phyloP scores from a whole-genome alignment of 2,113 vertebrate species.

The Kobus ellipsiprymnus region DNA sequence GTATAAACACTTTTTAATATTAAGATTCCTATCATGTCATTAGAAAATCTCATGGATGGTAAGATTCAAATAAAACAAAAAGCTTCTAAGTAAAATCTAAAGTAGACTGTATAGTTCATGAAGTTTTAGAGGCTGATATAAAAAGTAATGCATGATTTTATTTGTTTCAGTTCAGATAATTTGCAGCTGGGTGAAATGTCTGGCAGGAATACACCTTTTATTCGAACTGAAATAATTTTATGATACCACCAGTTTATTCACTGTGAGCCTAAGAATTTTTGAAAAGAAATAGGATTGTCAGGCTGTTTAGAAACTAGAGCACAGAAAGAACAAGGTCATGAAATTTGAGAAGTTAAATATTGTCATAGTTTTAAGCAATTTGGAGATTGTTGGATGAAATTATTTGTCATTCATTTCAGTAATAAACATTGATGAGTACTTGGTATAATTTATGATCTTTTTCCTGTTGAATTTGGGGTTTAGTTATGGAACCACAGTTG shows the following conservation, averaged over 20 bases:
- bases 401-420: constrained; percentile 5
- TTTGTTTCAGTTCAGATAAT: constrained; percentile 22
- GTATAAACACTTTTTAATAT: neutral
- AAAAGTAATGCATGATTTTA: constrained; percentile 16
- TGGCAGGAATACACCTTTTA: neutral
- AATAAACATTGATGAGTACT: constrained; percentile 50
- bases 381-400: constrained; percentile 32
- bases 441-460: neutral
- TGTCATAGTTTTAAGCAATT: neutral
- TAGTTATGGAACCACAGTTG: neutral
- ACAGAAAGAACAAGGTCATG: neutral
- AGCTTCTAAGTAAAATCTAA: neutral
- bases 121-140: neutral
- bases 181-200: neutral
- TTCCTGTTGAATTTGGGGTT: neutral
- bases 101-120: neutral
- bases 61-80: neutral
- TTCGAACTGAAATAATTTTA: constrained; percentile 2
- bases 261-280: neutral
- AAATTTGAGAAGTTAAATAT: constrained; percentile 31
- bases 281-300: neutral
- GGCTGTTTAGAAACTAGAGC: neutral
- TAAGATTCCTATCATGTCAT: neutral
- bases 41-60: neutral
- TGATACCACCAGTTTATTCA: neutral